A percentile compares a stretch with the other conserved stretches of the same genome.
Conservation (phyloP, 2,113 vertebrate species). For the Neotragus moschatus region DNA sequence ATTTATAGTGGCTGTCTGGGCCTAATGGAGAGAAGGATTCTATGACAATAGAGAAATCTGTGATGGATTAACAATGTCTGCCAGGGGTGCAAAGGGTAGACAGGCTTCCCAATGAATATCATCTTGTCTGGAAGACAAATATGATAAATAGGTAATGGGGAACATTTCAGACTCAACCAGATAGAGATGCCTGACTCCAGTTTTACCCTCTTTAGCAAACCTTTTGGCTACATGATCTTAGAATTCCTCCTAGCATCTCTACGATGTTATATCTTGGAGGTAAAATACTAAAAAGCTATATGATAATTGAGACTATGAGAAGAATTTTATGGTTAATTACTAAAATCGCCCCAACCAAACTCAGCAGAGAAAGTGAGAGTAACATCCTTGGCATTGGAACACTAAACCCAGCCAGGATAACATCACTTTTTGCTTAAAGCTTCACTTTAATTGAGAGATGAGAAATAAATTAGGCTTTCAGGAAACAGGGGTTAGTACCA, state of each 20-base stretch:
- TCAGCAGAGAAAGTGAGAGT: not conserved
- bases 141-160: not conserved
- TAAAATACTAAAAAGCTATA: not conserved
- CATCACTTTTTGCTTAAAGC: not conserved
- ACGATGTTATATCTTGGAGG: not conserved
- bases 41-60: not conserved
- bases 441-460: slow-evolving; percentile 63
- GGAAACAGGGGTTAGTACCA: slow-evolving; percentile 45
- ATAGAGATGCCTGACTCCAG: not conserved
- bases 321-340: not conserved
- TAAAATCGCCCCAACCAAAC: not conserved
- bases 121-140: not conserved
- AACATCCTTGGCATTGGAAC: not conserved
- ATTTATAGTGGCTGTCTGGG: not conserved
- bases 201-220: not conserved
- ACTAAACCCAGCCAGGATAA: not conserved
- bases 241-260: not conserved
- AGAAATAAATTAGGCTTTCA: slow-evolving; percentile 65
- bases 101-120: not conserved
- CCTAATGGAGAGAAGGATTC: not conserved
- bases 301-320: not conserved
- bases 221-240: not conserved
- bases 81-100: not conserved
- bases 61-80: not conserved
- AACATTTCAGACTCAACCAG: not conserved